phyloP scores from a whole-genome alignment of 2,113 vertebrate genomes.

The Hippocampus mohnikei region DNA sequence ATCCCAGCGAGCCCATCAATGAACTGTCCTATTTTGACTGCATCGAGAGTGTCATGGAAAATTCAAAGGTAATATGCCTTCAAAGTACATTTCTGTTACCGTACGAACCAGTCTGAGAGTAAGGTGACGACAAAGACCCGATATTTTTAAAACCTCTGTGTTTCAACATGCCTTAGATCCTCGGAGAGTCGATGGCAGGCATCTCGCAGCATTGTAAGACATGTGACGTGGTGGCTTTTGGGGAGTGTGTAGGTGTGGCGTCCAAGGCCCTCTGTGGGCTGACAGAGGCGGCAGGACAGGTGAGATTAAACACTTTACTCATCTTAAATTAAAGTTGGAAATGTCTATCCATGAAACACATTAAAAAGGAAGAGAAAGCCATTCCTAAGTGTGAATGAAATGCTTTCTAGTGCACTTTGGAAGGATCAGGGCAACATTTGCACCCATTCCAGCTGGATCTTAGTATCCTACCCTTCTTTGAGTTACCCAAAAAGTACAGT shows the following conservation, averaged over 20 bases:
- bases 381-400: neutral
- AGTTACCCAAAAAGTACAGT: slow-evolving; percentile 9
- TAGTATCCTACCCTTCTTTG: no score
- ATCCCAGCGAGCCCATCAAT: slow-evolving; percentile 91
- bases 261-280: slow-evolving; percentile 96
- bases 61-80: slow-evolving; percentile 85
- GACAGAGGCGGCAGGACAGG: slow-evolving; percentile 96
- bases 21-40: slow-evolving; percentile 98
- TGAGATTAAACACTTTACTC: slow-evolving; percentile 52
- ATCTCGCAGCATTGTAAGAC: slow-evolving; percentile 98
- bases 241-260: slow-evolving; percentile 89
- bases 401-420: neutral
- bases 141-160: slow-evolving; percentile 3
- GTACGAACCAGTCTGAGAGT: neutral
- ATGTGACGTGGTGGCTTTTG: slow-evolving; percentile 87
- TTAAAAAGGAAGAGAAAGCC: neutral
- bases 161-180: slow-evolving; percentile 73
- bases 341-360: no score
- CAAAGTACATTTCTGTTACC: slow-evolving; percentile 10
- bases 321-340: neutral
- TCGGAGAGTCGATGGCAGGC: slow-evolving; percentile 96
- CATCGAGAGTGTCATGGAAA: slow-evolving; percentile 98
- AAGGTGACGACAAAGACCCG: neutral
- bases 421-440: neutral
- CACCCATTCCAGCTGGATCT: no score